Percentiles rank a stretch among this genome's conserved stretches.
These are phyloP conservation scores for Hydrozoanthus gracilis DNA, from an alignment of 92 coral and sea anemone species.

Conservation along the genomic window DNA sequence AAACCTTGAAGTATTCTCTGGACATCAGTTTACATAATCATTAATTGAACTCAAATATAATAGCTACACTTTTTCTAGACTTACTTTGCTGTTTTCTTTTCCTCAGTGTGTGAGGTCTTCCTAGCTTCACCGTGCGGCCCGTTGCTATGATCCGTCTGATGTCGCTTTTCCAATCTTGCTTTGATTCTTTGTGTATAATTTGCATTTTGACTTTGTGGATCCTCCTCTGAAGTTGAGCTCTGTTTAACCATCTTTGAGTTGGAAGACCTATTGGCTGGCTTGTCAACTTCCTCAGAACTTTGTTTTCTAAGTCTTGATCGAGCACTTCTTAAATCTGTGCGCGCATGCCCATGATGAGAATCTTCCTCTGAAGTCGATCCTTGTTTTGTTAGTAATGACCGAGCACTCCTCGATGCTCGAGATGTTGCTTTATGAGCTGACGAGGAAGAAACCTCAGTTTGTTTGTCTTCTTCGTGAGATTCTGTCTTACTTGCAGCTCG, in stretches of 20 bases:
- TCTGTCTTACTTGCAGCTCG: conserved; percentile 27
- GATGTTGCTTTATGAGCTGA: conserved; percentile 29
- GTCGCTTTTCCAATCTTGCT: conserved; percentile 34
- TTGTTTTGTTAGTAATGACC: conserved; percentile 34
- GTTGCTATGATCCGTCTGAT: conserved; percentile 13
- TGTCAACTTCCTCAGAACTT: conserved; percentile 16
- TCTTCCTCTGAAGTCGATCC: conserved; percentile 46
- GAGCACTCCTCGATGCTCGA: conserved; percentile 33
- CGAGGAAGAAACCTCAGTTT: conserved; percentile 14
- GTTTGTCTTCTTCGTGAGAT: conserved; percentile 36
- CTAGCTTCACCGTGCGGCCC: not conserved
- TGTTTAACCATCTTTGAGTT: conserved; percentile 29
- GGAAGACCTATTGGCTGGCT: conserved; percentile 4
- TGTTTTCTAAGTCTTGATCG: conserved; percentile 37
- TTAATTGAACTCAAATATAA: not conserved
- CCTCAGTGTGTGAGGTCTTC: not conserved
- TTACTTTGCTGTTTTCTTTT: conserved; percentile 27
- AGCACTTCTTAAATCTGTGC: conserved; percentile 23
- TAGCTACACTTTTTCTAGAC: not conserved
- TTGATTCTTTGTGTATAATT: conserved; percentile 43
- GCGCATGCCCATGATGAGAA: not conserved
- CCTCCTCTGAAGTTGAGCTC: conserved; percentile 39
- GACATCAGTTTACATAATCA: no score
- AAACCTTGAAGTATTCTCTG: no score
- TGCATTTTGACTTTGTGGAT: conserved; percentile 13